Evolutionary conservation across 2,113 vertebrate genomes (phyloP), one percentile per base, ranked within the genome.

Genomic region (Athene cunicularia): DNA sequence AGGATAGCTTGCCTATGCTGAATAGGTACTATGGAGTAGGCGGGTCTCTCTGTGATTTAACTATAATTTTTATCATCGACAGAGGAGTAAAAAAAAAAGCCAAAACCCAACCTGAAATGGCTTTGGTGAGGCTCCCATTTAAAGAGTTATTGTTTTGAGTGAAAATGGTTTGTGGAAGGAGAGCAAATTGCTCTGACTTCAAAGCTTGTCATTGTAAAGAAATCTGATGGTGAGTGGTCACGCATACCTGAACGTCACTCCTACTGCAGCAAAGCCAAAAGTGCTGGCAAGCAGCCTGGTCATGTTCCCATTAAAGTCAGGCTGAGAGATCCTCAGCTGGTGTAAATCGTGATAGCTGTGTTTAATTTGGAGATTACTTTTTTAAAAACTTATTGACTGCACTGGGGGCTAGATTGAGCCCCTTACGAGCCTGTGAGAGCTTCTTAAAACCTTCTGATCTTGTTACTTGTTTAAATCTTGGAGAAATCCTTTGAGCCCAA

Each of bases 191-290:
- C 92, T 97, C 95, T 70, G 74, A 95, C 96, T 96, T 97, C 93
- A 97, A 96, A 97, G 95, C 86, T 79, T 97, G 93, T 90, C 84
- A 93, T 82, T 89, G 74, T 95, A 49, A 90, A 95, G 94, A 94
- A 95, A 93, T 91, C 95, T 97, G 97, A 85, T 88, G 95, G 93
- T 12, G 80, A 95, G 84, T 97, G 96, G 97, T 95, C 89, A 96
- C 43, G 94, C 97, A 96, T 96, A 97, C 94, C 96, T 97, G 96
- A 96, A 93, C 19, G 55, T 97, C 87, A 67, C 93, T 93, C 81
- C 91, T 94, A 9, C 77, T 87, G 56, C 86, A 91, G 89, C 89
- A 76, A 79, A 96, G 93, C 94, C 91, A 90, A 74, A 94, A 81
- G 66, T 43, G 76, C 95, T 96, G 96, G 95, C 84, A 67, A 20